phyloP scores from a whole-genome alignment of 2,888 invertebrate species.

The Brachynemurus nebulosus region DNA sequence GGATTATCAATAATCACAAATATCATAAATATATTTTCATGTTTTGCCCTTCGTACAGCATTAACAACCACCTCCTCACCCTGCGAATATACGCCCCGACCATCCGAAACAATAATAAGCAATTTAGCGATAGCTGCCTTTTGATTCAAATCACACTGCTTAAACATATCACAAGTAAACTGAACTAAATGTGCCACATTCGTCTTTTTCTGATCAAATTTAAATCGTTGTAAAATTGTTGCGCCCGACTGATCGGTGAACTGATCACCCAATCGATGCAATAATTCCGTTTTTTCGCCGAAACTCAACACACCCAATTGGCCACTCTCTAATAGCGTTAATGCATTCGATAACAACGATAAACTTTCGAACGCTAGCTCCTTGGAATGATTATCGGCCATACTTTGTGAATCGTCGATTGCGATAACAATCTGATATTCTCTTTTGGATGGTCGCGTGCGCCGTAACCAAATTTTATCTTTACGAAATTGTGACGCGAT shows the following conservation, averaged over 20 bases:
- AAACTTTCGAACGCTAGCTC: conserved; percentile 90
- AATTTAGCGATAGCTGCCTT: conserved; percentile 61
- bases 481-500: conserved; percentile 98
- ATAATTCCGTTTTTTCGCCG: conserved; percentile 69
- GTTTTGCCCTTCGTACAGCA: conserved; percentile 67
- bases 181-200: conserved; percentile 71
- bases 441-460: conserved; percentile 89
- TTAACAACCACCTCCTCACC: conserved; percentile 63
- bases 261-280: conserved; percentile 76
- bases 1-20: conserved; percentile 95
- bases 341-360: conserved; percentile 76
- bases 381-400: conserved; percentile 81
- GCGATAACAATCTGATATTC: conserved; percentile 95
- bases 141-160: conserved; percentile 26
- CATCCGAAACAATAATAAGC: conserved; percentile 88
- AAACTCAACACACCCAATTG: conserved; percentile 85
- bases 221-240: conserved; percentile 62
- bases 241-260: conserved; percentile 81
- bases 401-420: conserved; percentile 87
- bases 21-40: conserved; percentile 79
- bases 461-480: conserved; percentile 95
- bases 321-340: conserved; percentile 88
- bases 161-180: conserved; percentile 57
- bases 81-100: conserved; percentile 81
- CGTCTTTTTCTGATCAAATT: conserved; percentile 83